Evolutionary conservation across 2,888 invertebrate genomes (phyloP).

Genomic region (Anaspis maculata): DNA sequence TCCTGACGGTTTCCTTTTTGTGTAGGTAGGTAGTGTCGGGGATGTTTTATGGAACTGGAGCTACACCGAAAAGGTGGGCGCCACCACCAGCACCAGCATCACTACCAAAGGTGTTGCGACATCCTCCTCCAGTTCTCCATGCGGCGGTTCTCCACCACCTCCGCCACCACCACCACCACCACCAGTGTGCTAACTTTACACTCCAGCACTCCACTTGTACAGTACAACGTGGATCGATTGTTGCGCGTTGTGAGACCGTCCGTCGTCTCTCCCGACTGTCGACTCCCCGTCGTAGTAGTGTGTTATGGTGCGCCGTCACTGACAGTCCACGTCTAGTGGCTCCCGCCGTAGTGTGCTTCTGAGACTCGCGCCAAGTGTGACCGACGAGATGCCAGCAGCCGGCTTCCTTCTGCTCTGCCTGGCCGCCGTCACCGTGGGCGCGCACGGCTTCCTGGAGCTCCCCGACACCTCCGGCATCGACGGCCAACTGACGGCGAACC

Average conservation of each 20-base stretch:
- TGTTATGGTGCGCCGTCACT: conserved; percentile 20
- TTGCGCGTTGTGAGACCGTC: conserved; percentile 12
- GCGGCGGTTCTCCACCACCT: too few relatives aligned
- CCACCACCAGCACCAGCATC: too few relatives aligned
- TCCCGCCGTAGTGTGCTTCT: conserved; percentile 12
- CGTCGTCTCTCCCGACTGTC: conserved; percentile 10
- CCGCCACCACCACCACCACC: too few relatives aligned
- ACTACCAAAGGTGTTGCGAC: too few relatives aligned
- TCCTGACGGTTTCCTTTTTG: too few relatives aligned
- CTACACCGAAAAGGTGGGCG: too few relatives aligned
- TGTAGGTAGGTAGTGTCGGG: too few relatives aligned
- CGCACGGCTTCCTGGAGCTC: conserved; percentile 27
- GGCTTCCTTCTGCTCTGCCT: neutral
- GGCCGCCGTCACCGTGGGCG: conserved; percentile 6
- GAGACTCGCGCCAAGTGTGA: conserved; percentile 6
- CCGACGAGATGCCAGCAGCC: neutral
- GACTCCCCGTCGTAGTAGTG: conserved; percentile 10
- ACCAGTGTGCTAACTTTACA: too few relatives aligned
- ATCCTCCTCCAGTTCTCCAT: too few relatives aligned
- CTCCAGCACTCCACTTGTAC: too few relatives aligned
- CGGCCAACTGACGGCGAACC: conserved; percentile 43
- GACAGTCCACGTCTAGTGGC: conserved; percentile 17
- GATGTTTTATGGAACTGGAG: too few relatives aligned
- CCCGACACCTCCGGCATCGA: conserved; percentile 46
- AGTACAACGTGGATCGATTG: conserved; percentile 16